A percentile compares a stretch with the other conserved stretches of the same genome.
phyloP scores from a whole-genome alignment of 2,113 vertebrate species.

The Epinephelus cyanopodus region DNA sequence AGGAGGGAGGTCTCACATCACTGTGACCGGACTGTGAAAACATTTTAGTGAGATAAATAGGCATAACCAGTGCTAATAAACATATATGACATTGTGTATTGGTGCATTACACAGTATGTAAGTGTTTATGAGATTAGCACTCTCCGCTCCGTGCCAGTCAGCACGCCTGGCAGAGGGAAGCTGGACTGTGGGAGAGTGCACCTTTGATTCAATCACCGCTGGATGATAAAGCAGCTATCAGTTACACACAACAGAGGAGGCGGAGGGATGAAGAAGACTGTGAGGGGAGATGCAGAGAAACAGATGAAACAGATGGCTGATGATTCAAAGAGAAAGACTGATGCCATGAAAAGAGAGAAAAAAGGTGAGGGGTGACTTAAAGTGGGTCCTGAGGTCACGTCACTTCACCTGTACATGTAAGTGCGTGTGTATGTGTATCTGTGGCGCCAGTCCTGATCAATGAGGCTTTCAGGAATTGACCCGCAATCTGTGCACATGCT shows the following conservation, averaged over 20 bases:
- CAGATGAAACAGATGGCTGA: slow-evolving; percentile 10
- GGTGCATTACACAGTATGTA: slow-evolving; percentile 15
- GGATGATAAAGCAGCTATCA: slow-evolving; percentile 75
- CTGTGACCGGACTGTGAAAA: slow-evolving; percentile 54
- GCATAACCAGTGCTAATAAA: slow-evolving; percentile 43
- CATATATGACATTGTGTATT: slow-evolving; percentile 26
- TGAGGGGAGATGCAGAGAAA: slow-evolving; percentile 17
- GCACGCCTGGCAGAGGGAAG: slow-evolving; percentile 11
- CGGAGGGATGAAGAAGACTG: slow-evolving; percentile 9
- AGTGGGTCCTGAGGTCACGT: neutral
- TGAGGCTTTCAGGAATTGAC: slow-evolving; percentile 60
- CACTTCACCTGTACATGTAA: neutral
- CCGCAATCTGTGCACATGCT: slow-evolving; percentile 31
- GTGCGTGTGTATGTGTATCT: neutral
- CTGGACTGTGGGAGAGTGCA: slow-evolving; percentile 64
- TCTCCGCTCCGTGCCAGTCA: slow-evolving; percentile 9
- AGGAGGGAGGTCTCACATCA: slow-evolving; percentile 62
- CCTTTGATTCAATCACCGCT: slow-evolving; percentile 72
- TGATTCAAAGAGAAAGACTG: neutral
- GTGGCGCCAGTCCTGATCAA: slow-evolving; percentile 56
- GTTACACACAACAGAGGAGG: slow-evolving; percentile 63
- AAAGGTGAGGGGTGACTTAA: neutral
- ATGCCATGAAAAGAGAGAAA: neutral
- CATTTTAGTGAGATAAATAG: slow-evolving; percentile 49
- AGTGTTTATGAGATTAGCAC: slow-evolving; percentile 7